Evolutionary conservation across 2,888 invertebrate species (phyloP).

Genomic region (Orthonychiurus folsomi): DNA sequence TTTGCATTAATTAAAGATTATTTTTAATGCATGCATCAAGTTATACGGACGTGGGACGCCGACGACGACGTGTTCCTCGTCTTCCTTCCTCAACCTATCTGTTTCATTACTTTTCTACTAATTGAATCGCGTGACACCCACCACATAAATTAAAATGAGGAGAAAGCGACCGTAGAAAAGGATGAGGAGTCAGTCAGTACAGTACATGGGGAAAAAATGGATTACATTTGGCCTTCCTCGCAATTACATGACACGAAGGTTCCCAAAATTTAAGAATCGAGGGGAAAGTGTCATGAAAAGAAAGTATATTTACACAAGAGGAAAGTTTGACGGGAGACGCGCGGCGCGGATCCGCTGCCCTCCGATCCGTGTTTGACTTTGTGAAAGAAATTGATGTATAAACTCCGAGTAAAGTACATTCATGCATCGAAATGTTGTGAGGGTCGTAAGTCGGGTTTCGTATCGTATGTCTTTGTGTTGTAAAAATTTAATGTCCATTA

Average conservation of each 20-base stretch:
- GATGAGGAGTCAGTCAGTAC: too few species aligned
- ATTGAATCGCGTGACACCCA: neutral
- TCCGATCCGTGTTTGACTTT: neutral
- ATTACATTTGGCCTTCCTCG: neutral
- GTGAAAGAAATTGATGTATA: too few species aligned
- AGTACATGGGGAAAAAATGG: neutral
- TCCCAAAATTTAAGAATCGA: neutral
- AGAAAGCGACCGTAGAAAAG: neutral
- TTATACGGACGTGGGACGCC: too few species aligned
- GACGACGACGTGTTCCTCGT: too few species aligned
- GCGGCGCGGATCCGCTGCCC: too few species aligned
- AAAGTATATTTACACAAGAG: neutral
- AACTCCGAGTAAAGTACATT: too few species aligned
- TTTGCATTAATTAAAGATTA: neutral
- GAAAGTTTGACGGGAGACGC: neutral
- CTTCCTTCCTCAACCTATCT: too few species aligned
- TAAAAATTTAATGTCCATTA: neutral
- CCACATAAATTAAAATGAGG: neutral
- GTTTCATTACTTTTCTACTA: slow-evolving; percentile 1
- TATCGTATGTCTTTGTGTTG: neutral
- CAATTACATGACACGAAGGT: neutral
- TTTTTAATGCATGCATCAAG: slow-evolving; percentile 1
- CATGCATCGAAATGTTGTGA: too few species aligned
- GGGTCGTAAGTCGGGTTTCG: too few species aligned
- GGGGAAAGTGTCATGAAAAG: slow-evolving; percentile 1